A percentile compares a stretch with the other conserved stretches of the same genome.
phyloP scores from a whole-genome alignment of 2,888 invertebrate genomes.

The Lucinisca nassula region DNA sequence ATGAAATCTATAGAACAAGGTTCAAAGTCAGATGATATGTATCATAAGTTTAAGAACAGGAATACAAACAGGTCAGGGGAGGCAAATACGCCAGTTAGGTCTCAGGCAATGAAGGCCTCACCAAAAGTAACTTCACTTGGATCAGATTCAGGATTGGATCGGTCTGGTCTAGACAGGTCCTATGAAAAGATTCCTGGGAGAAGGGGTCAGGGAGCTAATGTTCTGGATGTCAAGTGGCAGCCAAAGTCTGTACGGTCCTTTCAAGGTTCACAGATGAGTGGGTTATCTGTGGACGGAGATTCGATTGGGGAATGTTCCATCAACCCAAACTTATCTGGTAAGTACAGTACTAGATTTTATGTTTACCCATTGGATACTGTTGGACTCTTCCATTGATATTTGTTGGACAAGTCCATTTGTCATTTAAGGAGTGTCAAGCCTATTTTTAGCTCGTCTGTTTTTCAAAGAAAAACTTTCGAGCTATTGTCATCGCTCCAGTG shows the following conservation, averaged over 20 bases:
- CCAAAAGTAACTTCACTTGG: conserved; percentile 57
- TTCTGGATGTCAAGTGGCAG: conserved; percentile 73
- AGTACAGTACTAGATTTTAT: too few species aligned
- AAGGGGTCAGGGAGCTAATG: conserved; percentile 69
- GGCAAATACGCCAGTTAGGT: conserved; percentile 39
- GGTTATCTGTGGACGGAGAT: conserved; percentile 77
- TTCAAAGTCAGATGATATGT: conserved; percentile 77
- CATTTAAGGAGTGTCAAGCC: too few species aligned
- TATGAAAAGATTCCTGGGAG: background rate
- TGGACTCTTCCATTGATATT: too few species aligned
- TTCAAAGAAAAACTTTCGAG: too few species aligned
- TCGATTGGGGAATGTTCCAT: conserved; percentile 85
- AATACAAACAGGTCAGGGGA: conserved; percentile 73
- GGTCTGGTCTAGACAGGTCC: background rate
- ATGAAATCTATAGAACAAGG: conserved; percentile 84
- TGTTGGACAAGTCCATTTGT: too few species aligned
- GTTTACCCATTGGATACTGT: too few species aligned
- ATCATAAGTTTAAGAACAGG: conserved; percentile 84
- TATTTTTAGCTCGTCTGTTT: too few species aligned
- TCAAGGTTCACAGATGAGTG: conserved; percentile 75
- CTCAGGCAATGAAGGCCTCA: conserved; percentile 71
- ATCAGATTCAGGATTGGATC: background rate
- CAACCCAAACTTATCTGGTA: conserved; percentile 82
- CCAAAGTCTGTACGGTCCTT: conserved; percentile 70
- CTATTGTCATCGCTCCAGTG: too few species aligned